Evolutionary conservation across 2,888 invertebrate genomes (phyloP).

Genomic region (Lasioglossum malachurum): DNA sequence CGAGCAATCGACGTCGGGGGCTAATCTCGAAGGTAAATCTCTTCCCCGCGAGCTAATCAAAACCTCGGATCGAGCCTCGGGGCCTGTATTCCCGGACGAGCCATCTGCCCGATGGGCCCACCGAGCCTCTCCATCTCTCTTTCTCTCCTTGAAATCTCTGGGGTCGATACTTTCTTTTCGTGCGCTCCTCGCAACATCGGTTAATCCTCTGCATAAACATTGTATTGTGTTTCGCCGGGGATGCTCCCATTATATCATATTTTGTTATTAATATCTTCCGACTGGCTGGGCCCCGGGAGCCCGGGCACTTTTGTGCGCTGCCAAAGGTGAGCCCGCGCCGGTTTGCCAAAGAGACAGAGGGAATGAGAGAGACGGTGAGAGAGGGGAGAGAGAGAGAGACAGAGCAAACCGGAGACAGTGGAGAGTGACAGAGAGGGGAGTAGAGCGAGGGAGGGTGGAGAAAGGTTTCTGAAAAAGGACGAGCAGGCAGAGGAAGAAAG

Average conservation of each 20-base stretch:
- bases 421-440: conserved; percentile 49
- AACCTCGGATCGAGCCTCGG: conserved; percentile 73
- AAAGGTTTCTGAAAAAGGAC: conserved; percentile 24
- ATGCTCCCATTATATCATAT: conserved; percentile 84
- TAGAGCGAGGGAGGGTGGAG: conserved; percentile 39
- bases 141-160: not conserved
- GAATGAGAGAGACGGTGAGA: conserved; percentile 1
- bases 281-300: conserved; percentile 81
- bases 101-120: conserved; percentile 75
- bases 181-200: conserved; percentile 75
- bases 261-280: conserved; percentile 85
- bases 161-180: conserved; percentile 73
- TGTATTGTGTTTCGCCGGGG: conserved; percentile 83
- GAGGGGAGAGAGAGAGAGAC: not conserved
- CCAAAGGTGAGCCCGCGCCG: conserved; percentile 63
- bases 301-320: conserved; percentile 80
- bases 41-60: conserved; percentile 77
- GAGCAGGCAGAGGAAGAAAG: not conserved
- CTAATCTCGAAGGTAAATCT: conserved; percentile 82
- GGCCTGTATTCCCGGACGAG: conserved; percentile 69
- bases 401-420: not conserved
- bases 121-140: not conserved
- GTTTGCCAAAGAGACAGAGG: conserved; percentile 18
- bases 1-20: conserved; percentile 67
- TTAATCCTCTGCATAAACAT: conserved; percentile 84